phyloP scores from a whole-genome alignment of 2,797 vertebrate species.

The Typhlichthys eigenmanni region DNA sequence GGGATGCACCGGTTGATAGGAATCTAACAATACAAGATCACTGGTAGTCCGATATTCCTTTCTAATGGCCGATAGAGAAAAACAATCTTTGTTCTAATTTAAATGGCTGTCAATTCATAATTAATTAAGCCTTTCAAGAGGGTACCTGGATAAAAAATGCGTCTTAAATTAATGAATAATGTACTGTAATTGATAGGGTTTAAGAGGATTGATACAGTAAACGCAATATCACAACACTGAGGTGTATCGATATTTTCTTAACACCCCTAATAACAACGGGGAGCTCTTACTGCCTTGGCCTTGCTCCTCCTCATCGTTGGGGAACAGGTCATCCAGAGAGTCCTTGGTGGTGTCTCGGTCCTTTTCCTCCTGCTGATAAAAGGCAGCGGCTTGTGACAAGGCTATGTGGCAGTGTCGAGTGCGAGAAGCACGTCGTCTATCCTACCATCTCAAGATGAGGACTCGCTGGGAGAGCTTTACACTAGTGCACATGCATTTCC shows the following conservation, averaged over 20 bases:
- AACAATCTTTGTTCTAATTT: too few species aligned
- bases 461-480: not conserved
- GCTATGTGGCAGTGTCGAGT: not conserved
- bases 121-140: too few species aligned
- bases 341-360: slow-evolving; percentile 89
- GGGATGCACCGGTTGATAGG: too few species aligned
- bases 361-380: slow-evolving; percentile 88
- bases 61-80: too few species aligned
- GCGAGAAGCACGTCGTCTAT: not conserved
- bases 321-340: slow-evolving; percentile 95
- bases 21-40: too few species aligned
- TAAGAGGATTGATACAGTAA: not conserved
- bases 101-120: too few species aligned
- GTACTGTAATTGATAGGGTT: not conserved
- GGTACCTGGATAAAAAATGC: too few species aligned
- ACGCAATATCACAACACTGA: not conserved
- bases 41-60: too few species aligned
- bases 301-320: slow-evolving; percentile 94
- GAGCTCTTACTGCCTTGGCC: slow-evolving; percentile 86
- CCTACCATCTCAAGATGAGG: not conserved
- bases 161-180: too few species aligned
- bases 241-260: not conserved
- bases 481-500: too few species aligned
- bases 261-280: not conserved
- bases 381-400: not conserved